Base-by-base conservation (phyloP, 2,888 invertebrate genomes). In the Cremastinae sp. region DNA sequence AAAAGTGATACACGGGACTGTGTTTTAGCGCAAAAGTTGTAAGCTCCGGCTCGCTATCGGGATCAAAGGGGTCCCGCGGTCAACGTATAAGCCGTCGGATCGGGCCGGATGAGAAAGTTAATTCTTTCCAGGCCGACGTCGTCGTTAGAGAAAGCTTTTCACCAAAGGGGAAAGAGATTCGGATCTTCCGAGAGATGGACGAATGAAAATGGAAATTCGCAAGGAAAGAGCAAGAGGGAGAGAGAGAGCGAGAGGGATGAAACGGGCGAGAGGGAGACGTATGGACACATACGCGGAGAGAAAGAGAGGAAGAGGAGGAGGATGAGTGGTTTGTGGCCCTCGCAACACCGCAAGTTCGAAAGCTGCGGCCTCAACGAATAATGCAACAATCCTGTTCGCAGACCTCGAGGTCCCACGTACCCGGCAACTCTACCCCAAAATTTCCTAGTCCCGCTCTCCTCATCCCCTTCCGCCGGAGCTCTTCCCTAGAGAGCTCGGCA, bases 311-410 rank as follows among this genome's bases (percentile, higher is more conserved):
- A 53, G 64, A 53, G 12, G 37, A 35, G 37, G 49, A 49, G 53
- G 41, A 41, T 41, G n/a, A 53, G 65, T 16, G 53, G 53, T 65
- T 78, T 79, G 74, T 49, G 69, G 62, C 56, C 65, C 65, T 51
- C 74, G 66, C 55, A 41, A 28, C 43, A 79, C 87, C 85, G 80
- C 85, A 87, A 86, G 84, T 87, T 88, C 86, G 84, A 87, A 88
- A 86, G 88, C 88, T 83, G 84, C 79, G 85, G 85, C 83, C 80
- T 45, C 75, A 79, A 73, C 81, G 86, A 87, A 89, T 89, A 88
- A 87, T 88, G 87, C 86, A 86, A 88, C 88, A 86, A 86, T 87
- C 87, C 84, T 87, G 86, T 86, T 82, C 79, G 79, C 72, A 80
- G 82, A 81, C 82, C 82, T 76, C 82, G 78, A 78, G 79, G 83